Base-by-base conservation (phyloP, 2,888 invertebrate genomes). In the Pomacea canaliculata region DNA sequence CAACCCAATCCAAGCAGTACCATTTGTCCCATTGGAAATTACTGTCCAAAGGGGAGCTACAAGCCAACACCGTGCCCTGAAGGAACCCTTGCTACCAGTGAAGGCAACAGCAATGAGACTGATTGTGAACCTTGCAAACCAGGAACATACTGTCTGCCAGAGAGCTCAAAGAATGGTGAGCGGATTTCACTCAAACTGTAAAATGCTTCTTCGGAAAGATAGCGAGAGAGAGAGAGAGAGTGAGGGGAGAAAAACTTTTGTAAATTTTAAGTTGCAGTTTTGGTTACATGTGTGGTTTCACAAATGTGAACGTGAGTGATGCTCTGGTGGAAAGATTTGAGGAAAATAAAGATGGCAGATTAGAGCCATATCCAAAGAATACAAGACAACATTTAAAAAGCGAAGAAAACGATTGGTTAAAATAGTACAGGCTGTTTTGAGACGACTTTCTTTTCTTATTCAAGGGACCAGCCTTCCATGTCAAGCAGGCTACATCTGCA, bases 1-100 rank as follows among this genome's bases (percentile, higher is more conserved):
- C 80, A 83, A 16, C 88, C 87, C 1, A 88, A 87, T 70, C 88
- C 89, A 16, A 71, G 83, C 12, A 78, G 85, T 59, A 85, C 83
- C 16, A 71, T 85, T 49, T 90, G 90, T 77, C 90, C 89, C 1
- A 86, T 89, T 59, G 90, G 90, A 46, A 89, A 86, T 80, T 90
- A 90, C 81, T 90, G 90, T 78, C 90, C 89, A 3, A 83, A 84
- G 70, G 88, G 87, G 13, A 88, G 87, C 76, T 85, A 83, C 73
- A 81, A 82, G 60, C 86, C 87, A 2, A 85, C 80, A 0, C 85
- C 88, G 9, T 89, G 88, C 75, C 87, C 88, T 0, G 81, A 83
- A 16, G 90, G 90, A 49, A 89, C 89, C 73, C 88, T 89, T 73
- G 86, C 89, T 49, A 83, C 83, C 18, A 84, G 86, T 65, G 78